These are phyloP conservation scores for Narcine bancroftii DNA, from an alignment of 2,113 vertebrate species.

Conservation along the genomic window DNA sequence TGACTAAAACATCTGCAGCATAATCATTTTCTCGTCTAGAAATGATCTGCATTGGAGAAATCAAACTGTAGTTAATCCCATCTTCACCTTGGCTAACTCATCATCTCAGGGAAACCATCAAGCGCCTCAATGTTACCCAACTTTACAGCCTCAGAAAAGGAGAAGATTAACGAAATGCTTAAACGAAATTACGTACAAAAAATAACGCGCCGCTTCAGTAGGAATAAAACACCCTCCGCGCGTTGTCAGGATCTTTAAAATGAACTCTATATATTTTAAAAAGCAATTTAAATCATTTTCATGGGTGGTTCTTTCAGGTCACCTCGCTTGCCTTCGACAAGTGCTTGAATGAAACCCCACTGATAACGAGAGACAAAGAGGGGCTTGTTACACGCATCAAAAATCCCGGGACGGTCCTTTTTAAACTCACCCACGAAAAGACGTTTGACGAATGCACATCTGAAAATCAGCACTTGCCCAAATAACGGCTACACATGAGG, in stretches of 20 bases:
- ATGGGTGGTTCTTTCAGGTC: background rate
- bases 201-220: background rate
- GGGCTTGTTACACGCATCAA: slow-evolving; percentile 29
- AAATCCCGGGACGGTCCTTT: background rate
- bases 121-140: background rate
- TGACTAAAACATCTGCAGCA: background rate
- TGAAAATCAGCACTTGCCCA: background rate
- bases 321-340: slow-evolving; percentile 37
- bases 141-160: background rate
- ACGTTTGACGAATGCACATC: background rate
- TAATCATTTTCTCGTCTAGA: background rate
- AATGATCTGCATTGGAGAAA: background rate
- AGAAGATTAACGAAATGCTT: background rate
- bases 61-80: background rate
- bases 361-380: slow-evolving; percentile 40
- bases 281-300: slow-evolving; percentile 7
- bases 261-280: background rate
- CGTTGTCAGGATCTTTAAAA: background rate
- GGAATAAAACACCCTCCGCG: slow-evolving; percentile 38
- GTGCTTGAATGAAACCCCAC: slow-evolving; percentile 40
- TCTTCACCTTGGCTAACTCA: slow-evolving; percentile 18
- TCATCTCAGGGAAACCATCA: background rate
- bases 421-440: background rate
- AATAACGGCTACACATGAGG: background rate
- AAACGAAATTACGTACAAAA: background rate